Conservation (phyloP, 2,797 vertebrate species). For the Jordanella pulchra region DNA sequence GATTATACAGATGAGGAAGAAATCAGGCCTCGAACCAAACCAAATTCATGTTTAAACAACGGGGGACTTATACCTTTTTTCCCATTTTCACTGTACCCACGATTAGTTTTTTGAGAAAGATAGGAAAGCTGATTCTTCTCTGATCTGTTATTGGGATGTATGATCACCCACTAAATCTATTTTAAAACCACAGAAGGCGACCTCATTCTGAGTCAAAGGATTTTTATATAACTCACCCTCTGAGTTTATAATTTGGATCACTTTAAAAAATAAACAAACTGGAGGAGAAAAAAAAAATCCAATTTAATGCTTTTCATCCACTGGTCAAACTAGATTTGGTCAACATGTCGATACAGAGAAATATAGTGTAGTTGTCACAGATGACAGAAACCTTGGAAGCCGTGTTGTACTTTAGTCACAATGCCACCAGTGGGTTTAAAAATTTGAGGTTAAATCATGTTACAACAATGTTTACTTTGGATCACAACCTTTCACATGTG, state of each 20-base stretch:
- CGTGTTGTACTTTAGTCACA: not conserved
- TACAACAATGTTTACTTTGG: conserved; percentile 42
- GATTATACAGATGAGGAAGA: no score
- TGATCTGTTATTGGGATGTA: not conserved
- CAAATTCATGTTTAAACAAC: no score
- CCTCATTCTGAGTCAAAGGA: not conserved
- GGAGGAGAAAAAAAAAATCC: no score
- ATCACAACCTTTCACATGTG: conserved; percentile 28
- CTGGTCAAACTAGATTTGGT: not conserved
- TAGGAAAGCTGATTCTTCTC: not conserved
- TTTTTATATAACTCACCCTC: not conserved
- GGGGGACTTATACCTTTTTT: no score
- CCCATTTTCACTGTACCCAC: not conserved
- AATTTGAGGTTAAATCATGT: conserved; percentile 45
- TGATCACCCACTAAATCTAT: not conserved
- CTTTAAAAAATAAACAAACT: not conserved
- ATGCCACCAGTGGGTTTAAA: conserved; percentile 1
- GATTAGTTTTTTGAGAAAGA: not conserved
- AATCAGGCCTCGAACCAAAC: no score
- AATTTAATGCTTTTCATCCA: not conserved
- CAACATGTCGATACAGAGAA: not conserved
- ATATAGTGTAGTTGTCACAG: not conserved
- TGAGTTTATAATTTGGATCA: not conserved
- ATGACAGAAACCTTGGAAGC: conserved; percentile 15
- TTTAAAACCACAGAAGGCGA: not conserved